Percentiles rank a stretch among this genome's conserved stretches.
Evolutionary conservation across 2,797 vertebrate genomes (phyloP).

Genomic region (Lithobates sylvaticus): DNA sequence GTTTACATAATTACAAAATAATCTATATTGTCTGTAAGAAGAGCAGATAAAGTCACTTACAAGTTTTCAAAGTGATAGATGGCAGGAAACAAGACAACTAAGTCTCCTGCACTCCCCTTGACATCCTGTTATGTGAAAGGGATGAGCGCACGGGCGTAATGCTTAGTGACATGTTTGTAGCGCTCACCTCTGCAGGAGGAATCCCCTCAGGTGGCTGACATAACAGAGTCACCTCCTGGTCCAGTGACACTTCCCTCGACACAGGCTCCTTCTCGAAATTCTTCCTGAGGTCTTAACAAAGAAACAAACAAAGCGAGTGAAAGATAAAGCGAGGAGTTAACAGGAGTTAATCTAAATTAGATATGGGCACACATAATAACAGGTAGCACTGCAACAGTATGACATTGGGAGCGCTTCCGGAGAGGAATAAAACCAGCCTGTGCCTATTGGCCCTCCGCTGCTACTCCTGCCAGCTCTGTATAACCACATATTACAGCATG

Average conservation of each 20-base stretch:
- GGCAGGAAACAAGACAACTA: slow-evolving; percentile 15
- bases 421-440: slow-evolving; percentile 12
- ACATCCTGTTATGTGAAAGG: slow-evolving; percentile 7
- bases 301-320: slow-evolving; percentile 26
- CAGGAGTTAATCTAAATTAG: neutral
- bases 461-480: slow-evolving; percentile 46
- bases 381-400: neutral
- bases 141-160: slow-evolving; percentile 28
- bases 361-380: neutral
- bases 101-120: slow-evolving; percentile 7
- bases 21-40: slow-evolving; percentile 11
- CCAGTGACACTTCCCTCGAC: slow-evolving; percentile 93
- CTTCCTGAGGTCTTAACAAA: slow-evolving; percentile 91
- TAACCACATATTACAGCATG: slow-evolving; percentile 40
- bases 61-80: neutral
- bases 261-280: slow-evolving; percentile 97
- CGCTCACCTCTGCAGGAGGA: slow-evolving; percentile 92
- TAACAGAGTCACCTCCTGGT: slow-evolving; percentile 92
- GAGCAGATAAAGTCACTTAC: neutral
- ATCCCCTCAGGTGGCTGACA: slow-evolving; percentile 97
- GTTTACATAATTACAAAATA: slow-evolving; percentile 1
- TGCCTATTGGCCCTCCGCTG: neutral
- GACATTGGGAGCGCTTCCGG: slow-evolving; percentile 29
- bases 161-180: neutral
- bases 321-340: neutral